Evolutionary conservation across 2,797 vertebrate species (phyloP).

Genomic region (Hylomyscus alleni): DNA sequence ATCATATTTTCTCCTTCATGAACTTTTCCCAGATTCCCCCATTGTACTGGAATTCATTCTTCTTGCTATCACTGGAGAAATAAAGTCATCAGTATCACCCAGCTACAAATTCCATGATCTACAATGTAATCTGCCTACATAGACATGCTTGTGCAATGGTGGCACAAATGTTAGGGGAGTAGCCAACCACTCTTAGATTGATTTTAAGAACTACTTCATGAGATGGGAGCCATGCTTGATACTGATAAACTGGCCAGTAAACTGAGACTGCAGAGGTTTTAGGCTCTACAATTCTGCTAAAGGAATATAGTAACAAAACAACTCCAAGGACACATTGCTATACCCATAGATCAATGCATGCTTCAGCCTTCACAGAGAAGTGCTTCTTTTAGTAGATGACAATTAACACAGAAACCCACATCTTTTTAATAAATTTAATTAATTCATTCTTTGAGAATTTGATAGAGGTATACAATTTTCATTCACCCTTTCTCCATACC

Average conservation of each 20-base stretch:
- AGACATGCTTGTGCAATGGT: background rate
- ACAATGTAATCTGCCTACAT: background rate
- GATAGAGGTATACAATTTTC: background rate
- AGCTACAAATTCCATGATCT: background rate
- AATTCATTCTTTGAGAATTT: background rate
- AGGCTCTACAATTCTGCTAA: background rate
- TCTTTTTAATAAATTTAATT: background rate
- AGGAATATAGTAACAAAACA: background rate
- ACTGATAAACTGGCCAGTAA: background rate
- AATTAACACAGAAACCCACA: background rate
- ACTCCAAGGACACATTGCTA: background rate
- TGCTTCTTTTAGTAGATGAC: background rate
- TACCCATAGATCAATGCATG: background rate
- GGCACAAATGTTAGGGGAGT: background rate
- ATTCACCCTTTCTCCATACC: background rate
- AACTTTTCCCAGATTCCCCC: background rate
- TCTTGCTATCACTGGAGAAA: background rate
- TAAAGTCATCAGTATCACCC: background rate
- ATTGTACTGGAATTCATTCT: background rate
- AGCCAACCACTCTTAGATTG: background rate
- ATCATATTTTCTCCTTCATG: background rate
- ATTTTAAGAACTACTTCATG: background rate
- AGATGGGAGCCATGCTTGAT: background rate
- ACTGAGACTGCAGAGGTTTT: background rate
- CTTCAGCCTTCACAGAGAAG: no score